Evolutionary conservation across 30 jellyfish, hydroid and myxozoan species (phyloP).

Genomic region (Aurelia sp.): DNA sequence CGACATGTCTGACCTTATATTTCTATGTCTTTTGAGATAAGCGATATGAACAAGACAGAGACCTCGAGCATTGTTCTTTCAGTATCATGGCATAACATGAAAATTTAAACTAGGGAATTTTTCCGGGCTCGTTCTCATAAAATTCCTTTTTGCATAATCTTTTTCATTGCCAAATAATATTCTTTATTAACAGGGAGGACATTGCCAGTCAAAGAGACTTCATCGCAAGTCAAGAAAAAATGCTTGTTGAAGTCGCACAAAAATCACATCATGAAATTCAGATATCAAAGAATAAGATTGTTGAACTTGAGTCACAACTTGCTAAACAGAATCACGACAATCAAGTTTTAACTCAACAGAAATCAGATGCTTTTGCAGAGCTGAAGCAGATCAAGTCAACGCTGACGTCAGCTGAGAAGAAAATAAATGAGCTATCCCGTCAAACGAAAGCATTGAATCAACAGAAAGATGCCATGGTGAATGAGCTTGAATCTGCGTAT

Average conservation of each 20-base stretch:
- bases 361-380: conserved; percentile 27
- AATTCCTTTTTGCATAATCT: too few relatives aligned
- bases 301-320: conserved; percentile 39
- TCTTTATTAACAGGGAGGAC: conserved; percentile 39
- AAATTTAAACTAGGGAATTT: too few relatives aligned
- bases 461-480: conserved; percentile 71
- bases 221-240: conserved; percentile 39
- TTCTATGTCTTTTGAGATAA: too few relatives aligned
- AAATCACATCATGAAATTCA: conserved; percentile 68
- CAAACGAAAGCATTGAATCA: conserved; percentile 59
- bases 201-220: conserved; percentile 68
- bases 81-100: too few relatives aligned
- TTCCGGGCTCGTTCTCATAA: too few relatives aligned
- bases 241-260: conserved; percentile 44
- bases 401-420: conserved; percentile 37
- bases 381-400: conserved; percentile 9
- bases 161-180: too few relatives aligned
- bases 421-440: conserved; percentile 33
- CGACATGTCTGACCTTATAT: too few relatives aligned
- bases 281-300: conserved; percentile 32
- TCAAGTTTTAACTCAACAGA: conserved; percentile 5
- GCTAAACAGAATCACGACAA: conserved; percentile 42
- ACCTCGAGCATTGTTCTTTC: too few relatives aligned
- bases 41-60: too few relatives aligned
- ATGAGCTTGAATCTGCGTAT: conserved; percentile 62